Base-by-base conservation (phyloP, 2,113 vertebrate species). In the Psammodynastes pulverulentus region DNA sequence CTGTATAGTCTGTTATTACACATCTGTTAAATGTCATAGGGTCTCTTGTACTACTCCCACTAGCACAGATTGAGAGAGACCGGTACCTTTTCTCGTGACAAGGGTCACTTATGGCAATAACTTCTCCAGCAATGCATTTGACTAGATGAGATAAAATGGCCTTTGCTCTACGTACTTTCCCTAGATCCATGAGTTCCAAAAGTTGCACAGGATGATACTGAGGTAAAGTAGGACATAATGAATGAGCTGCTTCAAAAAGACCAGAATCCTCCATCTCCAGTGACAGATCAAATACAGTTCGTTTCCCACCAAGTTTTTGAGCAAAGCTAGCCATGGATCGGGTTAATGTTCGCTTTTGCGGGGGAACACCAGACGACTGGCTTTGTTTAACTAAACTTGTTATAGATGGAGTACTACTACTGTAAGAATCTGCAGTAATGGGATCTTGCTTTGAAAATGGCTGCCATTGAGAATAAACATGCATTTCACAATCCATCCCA, bases 401-500 rank as follows among this genome's bases (percentile, higher is more conserved):
- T 95, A 99, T 96, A 45, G 98, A 99, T 0, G 97, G 98, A 4
- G 96, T 96, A 84, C 98, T 99, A 93, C 98, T 98, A 94, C 92
- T 96, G 91, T 95, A 98, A 3, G 97, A 97, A 93, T 97, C 97
- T 67, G 92, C 89, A 51, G 79, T 93, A 95, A 95, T 39, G 24
- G 94, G 79, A 39, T 96, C 96, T 48, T 97, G 97, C 94, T 97
- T 98, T 90, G 97, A 94, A 89, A 98, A 97, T 29, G 98, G 98
- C 88, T 99, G 98, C 99, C 99, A 99, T 87, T 99, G 99, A 90
- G 99, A 99, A 96, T 99, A 99, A 29, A 99, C 99, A 29, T 99
- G 99, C 99, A 99, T 99, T 97, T 99, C 99, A 95, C 99, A 99
- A 92, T 99, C 99, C 99, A 99, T 99, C 92, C 99, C 99, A 84